Evolutionary conservation across 92 coral and sea anemone species (phyloP).

Genomic region (Phenganax stokvisi): DNA sequence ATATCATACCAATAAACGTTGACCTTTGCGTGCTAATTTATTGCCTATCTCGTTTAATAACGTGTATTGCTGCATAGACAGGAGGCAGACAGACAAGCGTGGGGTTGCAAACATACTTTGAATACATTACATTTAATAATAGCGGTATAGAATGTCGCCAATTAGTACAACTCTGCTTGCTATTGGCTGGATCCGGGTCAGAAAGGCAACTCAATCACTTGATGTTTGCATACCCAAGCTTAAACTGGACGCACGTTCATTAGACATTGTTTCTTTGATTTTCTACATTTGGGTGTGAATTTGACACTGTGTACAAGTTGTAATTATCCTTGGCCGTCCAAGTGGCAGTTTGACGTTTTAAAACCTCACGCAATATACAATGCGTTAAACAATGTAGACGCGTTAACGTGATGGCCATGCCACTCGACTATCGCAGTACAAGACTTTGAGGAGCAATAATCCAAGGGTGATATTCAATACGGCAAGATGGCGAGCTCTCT

Average conservation of each 20-base stretch:
- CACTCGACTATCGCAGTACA: conserved; percentile 8
- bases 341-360: too few species aligned
- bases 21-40: not conserved
- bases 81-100: not conserved
- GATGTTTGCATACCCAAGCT: conserved; percentile 34
- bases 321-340: too few species aligned
- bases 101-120: conserved; percentile 14
- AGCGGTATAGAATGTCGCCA: conserved; percentile 41
- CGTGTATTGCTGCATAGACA: not conserved
- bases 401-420: not conserved
- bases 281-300: not conserved
- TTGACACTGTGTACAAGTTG: too few species aligned
- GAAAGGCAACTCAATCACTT: conserved; percentile 27
- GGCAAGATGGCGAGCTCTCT: conserved; percentile 91
- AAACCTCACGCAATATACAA: too few species aligned
- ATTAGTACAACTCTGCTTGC: conserved; percentile 17
- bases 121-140: conserved; percentile 22
- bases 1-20: not conserved
- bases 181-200: conserved; percentile 22
- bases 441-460: conserved; percentile 6
- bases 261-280: not conserved
- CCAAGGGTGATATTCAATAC: conserved; percentile 13
- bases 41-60: not conserved
- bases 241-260: not conserved
- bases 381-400: not conserved